Evolutionary conservation across 2,888 invertebrate species (phyloP).

Genomic region (Lamellibrachia columna): DNA sequence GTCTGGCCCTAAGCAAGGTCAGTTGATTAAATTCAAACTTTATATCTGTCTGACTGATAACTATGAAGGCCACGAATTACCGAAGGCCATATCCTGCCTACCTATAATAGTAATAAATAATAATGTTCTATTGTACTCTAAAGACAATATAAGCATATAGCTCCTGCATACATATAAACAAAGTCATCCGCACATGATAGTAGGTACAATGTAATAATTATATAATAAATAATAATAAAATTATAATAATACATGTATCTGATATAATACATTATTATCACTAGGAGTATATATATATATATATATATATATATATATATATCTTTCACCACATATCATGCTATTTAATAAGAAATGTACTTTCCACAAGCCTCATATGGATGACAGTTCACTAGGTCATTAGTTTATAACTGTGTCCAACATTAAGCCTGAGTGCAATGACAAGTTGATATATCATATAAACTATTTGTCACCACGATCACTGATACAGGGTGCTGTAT

Average conservation of each 20-base stretch:
- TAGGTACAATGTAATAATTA: too few species aligned
- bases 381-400: neutral
- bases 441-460: neutral
- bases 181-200: neutral
- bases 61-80: neutral
- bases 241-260: neutral
- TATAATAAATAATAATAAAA: too few species aligned
- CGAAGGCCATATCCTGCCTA: neutral
- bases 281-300: neutral
- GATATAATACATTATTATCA: neutral
- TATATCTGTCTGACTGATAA: neutral
- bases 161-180: neutral
- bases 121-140: neutral
- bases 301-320: neutral
- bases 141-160: neutral
- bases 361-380: neutral
- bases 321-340: neutral
- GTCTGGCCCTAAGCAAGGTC: neutral
- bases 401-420: neutral
- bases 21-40: neutral
- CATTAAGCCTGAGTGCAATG: neutral
- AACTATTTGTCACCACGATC: neutral
- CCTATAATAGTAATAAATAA: neutral
- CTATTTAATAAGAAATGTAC: neutral
- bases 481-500: neutral